A percentile compares a stretch with the other conserved stretches of the same genome.
These are phyloP conservation scores for Sylvietta virens DNA, from an alignment of 2,113 vertebrate genomes.

Conservation along the genomic window DNA sequence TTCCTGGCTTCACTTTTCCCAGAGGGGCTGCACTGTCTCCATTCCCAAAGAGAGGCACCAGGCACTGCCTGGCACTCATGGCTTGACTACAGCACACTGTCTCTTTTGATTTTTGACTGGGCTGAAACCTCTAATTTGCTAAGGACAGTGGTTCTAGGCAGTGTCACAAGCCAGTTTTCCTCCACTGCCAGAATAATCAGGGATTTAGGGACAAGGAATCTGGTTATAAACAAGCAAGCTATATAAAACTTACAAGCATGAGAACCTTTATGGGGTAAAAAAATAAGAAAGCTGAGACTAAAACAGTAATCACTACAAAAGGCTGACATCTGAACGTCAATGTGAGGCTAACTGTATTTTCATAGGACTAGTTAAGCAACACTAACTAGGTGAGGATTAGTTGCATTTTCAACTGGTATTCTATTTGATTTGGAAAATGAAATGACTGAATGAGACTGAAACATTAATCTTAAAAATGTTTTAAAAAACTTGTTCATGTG, in stretches of 20 bases:
- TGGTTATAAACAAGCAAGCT: neutral
- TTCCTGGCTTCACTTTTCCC: neutral
- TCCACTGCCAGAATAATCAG: neutral
- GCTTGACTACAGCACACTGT: fast-evolving
- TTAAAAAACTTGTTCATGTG: neutral
- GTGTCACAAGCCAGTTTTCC: neutral
- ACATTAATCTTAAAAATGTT: neutral
- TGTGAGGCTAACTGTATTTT: neutral
- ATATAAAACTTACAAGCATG: neutral
- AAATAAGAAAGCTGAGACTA: neutral
- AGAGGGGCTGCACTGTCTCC: fast-evolving
- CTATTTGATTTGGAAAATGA: neutral
- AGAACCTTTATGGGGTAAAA: neutral
- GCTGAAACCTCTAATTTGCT: neutral
- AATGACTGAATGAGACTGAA: neutral
- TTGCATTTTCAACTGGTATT: neutral
- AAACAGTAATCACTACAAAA: neutral
- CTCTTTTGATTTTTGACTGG: neutral
- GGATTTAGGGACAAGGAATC: neutral
- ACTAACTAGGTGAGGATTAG: neutral
- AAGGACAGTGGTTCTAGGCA: neutral
- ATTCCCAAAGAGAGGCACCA: neutral
- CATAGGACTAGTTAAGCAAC: neutral
- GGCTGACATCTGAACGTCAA: neutral
- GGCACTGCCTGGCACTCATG: neutral